Percentiles rank a stretch among this genome's conserved stretches.
These are phyloP conservation scores for Uropetala carovei DNA, from an alignment of 2,888 invertebrate species.

Conservation along the genomic window DNA sequence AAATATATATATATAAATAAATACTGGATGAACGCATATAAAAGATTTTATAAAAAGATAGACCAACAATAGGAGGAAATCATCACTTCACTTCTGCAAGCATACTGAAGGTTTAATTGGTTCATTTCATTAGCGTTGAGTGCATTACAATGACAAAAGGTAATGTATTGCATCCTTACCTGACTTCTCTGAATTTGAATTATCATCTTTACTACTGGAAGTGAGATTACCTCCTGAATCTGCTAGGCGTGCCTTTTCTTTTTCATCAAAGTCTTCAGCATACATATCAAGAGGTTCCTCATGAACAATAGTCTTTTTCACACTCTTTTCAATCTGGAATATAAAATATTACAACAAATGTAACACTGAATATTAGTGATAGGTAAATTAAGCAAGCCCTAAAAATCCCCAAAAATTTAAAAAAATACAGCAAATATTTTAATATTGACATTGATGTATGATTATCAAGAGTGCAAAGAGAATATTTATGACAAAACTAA, in stretches of 20 bases:
- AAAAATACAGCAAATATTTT: not conserved
- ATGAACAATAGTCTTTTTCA: conserved; percentile 72
- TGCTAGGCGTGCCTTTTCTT: conserved; percentile 80
- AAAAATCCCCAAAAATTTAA: not conserved
- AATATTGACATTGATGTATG: not conserved
- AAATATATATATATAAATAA: no score
- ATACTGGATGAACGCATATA: no score
- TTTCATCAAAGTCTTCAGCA: conserved; percentile 91
- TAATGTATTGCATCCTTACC: not conserved
- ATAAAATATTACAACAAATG: not conserved
- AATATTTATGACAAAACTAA: not conserved
- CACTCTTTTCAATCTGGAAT: conserved; percentile 70
- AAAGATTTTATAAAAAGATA: no score
- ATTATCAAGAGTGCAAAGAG: not conserved
- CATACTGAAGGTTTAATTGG: no score
- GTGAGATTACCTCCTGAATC: conserved; percentile 50
- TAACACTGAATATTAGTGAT: not conserved
- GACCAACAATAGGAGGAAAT: no score
- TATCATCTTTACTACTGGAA: conserved; percentile 67
- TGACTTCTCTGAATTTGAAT: conserved; percentile 66
- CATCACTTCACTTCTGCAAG: no score
- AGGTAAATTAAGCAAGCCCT: not conserved
- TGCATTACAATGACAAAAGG: no score
- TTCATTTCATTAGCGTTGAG: no score
- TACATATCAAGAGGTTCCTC: conserved; percentile 93